phyloP scores from a whole-genome alignment of 2,797 vertebrate species.

The Bryconaethiops microstoma region DNA sequence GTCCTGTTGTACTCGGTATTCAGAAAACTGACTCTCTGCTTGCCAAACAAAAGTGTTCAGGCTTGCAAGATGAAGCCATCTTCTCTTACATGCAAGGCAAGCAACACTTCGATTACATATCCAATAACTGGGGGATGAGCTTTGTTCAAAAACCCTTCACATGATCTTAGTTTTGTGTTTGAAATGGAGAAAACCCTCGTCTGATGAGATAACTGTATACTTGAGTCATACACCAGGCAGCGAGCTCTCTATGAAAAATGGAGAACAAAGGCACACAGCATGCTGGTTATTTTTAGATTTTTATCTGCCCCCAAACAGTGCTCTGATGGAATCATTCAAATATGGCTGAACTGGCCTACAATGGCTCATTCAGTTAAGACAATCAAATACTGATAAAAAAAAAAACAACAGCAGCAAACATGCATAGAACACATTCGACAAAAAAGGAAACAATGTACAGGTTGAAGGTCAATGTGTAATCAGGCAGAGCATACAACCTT shows the following conservation, averaged over 20 bases:
- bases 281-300: slow-evolving; percentile 23
- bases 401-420: no score
- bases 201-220: background rate
- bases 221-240: background rate
- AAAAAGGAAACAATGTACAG: background rate
- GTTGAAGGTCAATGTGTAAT: background rate
- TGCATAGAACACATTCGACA: no score
- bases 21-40: background rate
- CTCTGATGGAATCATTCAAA: background rate
- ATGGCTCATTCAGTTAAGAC: background rate
- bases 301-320: slow-evolving; percentile 1
- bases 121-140: background rate
- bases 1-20: slow-evolving; percentile 12
- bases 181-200: background rate
- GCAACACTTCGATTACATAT: background rate
- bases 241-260: background rate
- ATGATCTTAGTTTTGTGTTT: background rate
- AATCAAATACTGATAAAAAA: background rate
- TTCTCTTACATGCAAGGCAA: background rate
- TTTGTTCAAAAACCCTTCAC: background rate
- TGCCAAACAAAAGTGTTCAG: background rate
- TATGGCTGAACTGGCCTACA: background rate
- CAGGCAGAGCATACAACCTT: background rate
- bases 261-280: slow-evolving; percentile 13
- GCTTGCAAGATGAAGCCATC: background rate